phyloP scores from a whole-genome alignment of 1,140 invertebrate species.

The Drosophila yakuba region DNA sequence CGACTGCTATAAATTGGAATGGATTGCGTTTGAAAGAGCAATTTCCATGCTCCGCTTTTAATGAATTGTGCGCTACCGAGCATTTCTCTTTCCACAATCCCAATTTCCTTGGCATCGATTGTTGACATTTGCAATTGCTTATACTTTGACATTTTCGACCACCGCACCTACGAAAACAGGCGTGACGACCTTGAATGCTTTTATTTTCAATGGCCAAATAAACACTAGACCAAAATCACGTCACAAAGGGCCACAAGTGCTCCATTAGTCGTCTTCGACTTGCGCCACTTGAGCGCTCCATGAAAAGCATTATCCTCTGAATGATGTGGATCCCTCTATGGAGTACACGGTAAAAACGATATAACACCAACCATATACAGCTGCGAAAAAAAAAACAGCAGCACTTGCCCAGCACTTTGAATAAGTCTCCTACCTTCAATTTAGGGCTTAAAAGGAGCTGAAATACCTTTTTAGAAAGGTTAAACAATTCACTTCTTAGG shows the following conservation, averaged over 20 bases:
- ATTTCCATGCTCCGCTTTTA: slow-evolving; percentile 57
- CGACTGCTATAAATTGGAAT: slow-evolving; percentile 34
- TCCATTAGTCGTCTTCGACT: slow-evolving; percentile 23
- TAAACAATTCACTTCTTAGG: too few species aligned
- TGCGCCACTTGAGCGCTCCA: slow-evolving; percentile 18
- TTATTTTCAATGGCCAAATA: slow-evolving; percentile 31
- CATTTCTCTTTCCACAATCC: slow-evolving; percentile 16
- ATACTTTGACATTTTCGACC: slow-evolving; percentile 10
- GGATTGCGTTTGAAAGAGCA: slow-evolving; percentile 37
- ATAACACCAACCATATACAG: too few species aligned
- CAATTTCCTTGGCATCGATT: slow-evolving; percentile 20
- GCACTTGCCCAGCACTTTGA: too few species aligned
- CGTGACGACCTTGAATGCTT: slow-evolving; percentile 31
- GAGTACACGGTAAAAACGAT: slow-evolving; percentile 11
- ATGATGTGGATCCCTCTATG: not conserved
- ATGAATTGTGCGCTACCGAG: slow-evolving; percentile 7
- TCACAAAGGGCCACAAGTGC: slow-evolving; percentile 28
- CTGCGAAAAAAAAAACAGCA: too few species aligned
- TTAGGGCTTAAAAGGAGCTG: too few species aligned
- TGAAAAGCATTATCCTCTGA: slow-evolving; percentile 21
- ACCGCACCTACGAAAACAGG: slow-evolving; percentile 2
- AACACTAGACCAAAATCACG: slow-evolving; percentile 38
- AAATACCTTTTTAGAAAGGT: too few species aligned
- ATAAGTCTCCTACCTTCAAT: too few species aligned
- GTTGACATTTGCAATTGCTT: slow-evolving; percentile 8